These are phyloP conservation scores for Trichonephila inaurata DNA, from an alignment of 1,140 invertebrate genomes.

Conservation along the genomic window DNA sequence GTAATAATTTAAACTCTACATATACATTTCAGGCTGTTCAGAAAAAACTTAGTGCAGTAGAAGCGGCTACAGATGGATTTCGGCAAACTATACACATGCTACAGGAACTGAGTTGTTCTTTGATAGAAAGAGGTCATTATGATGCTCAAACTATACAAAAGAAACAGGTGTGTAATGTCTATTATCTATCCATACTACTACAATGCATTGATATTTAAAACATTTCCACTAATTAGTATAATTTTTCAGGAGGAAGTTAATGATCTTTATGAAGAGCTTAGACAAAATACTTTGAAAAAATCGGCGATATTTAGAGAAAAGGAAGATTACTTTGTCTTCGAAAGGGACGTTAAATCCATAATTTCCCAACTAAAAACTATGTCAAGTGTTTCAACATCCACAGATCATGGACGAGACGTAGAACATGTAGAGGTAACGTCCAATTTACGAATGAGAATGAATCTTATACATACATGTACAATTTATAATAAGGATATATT, in stretches of 20 bases:
- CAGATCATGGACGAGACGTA: slow-evolving; percentile 95
- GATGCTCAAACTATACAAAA: slow-evolving; percentile 96
- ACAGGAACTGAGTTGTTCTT: slow-evolving; percentile 86
- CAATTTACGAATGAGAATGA: background rate
- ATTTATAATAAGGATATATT: background rate
- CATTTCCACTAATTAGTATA: slow-evolving; percentile 77
- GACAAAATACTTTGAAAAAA: slow-evolving; percentile 89
- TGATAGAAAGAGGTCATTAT: slow-evolving; percentile 95
- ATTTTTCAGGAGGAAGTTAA: slow-evolving; percentile 88
- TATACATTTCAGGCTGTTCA: slow-evolving; percentile 81
- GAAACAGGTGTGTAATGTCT: slow-evolving; percentile 84
- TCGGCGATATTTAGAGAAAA: slow-evolving; percentile 60
- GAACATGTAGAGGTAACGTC: slow-evolving; percentile 91
- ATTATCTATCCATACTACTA: background rate
- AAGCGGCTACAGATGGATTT: slow-evolving; percentile 88
- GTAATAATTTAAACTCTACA: too few relatives aligned
- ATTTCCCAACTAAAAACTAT: slow-evolving; percentile 92
- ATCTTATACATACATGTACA: background rate
- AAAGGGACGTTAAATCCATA: slow-evolving; percentile 91
- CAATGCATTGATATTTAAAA: background rate
- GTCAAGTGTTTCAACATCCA: slow-evolving; percentile 92
- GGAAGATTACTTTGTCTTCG: slow-evolving; percentile 87
- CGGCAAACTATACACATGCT: slow-evolving; percentile 86
- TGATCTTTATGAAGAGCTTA: slow-evolving; percentile 87
- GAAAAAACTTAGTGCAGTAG: slow-evolving; percentile 90